Base-by-base conservation (phyloP, 2,888 invertebrate species). In the Euphydryas editha region DNA sequence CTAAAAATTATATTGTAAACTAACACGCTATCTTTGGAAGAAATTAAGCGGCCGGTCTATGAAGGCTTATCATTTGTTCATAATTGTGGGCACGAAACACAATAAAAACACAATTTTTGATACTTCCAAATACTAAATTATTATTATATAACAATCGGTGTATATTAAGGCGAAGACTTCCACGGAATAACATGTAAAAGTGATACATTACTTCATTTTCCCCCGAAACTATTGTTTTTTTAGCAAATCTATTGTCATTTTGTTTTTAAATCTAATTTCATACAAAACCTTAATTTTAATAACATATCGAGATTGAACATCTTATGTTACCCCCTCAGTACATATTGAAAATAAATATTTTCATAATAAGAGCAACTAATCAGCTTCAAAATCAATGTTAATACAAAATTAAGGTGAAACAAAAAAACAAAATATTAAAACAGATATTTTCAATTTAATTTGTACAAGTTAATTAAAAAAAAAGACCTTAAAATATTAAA, bases 1-100 rank as follows among this genome's bases (percentile, higher is more conserved):
- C 83, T 81, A 83, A 86, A 86, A 84, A 75, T 77, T 82, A 85
- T 76, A 78, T 78, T 81, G 82, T 85, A 84, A 82, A 86, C 82
- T 90, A 90, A 84, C 83, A 81, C 84, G 76, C 85, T 89, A 91
- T 91, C 92, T 92, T 92, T 92, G 92, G 92, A 91, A 90, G 90
- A 87, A 88, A 87, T 81, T 81, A 85, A 86, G 86, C 79, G 80
- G 82, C 84, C 81, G 85, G 85, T 80, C 81, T 82, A 80, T 81
- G 76, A 73, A 69, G 75, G 78, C 73, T 73, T 75, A 63, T 36
- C 51, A 71, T 79, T 80, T 81, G 81, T 79, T 80, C 79, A 76
- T 73, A 72, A 59, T 70, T 74, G 76, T 74, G 76, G 75, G 69
- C 73, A 65, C 67, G 67, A 68, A 69, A 67, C 61, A 72, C 61